Evolutionary conservation across 2,888 invertebrate species (phyloP).

Genomic region (Microplitis manilae): DNA sequence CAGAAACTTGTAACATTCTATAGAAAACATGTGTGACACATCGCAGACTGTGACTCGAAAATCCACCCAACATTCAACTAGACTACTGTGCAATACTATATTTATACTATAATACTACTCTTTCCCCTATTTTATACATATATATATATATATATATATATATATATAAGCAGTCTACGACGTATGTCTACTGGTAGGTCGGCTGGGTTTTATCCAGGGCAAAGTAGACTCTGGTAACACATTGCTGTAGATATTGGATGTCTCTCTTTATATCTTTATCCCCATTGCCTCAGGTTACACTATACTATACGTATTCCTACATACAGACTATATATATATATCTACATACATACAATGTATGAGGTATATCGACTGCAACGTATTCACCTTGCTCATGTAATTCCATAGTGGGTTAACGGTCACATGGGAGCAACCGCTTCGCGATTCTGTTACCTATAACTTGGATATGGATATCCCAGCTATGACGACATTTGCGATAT

Average conservation of each 20-base stretch:
- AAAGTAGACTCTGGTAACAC: constrained; percentile 44
- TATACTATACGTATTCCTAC: constrained; percentile 34
- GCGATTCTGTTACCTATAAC: constrained; percentile 39
- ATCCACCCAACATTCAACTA: neutral
- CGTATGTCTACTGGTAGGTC: neutral
- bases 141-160: neutral
- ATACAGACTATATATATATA: constrained; percentile 35
- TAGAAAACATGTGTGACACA: constrained; percentile 31
- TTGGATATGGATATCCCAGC: neutral
- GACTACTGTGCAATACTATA: neutral
- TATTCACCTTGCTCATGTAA: constrained; percentile 34
- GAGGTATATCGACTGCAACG: constrained; percentile 28
- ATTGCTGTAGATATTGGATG: constrained; percentile 53
- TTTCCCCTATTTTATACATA: neutral
- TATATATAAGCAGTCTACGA: neutral
- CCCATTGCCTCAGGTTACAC: neutral
- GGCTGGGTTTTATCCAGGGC: constrained; percentile 4
- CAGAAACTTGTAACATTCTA: constrained; percentile 29
- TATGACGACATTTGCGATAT: constrained; percentile 46
- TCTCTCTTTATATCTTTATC: constrained; percentile 52
- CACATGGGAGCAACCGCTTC: constrained; percentile 27
- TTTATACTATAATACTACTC: neutral
- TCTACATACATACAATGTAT: constrained; percentile 4
- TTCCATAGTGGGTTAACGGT: neutral
- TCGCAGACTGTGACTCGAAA: neutral